phyloP scores from a whole-genome alignment of 2,888 invertebrate genomes.

The Parasteatoda lunata region DNA sequence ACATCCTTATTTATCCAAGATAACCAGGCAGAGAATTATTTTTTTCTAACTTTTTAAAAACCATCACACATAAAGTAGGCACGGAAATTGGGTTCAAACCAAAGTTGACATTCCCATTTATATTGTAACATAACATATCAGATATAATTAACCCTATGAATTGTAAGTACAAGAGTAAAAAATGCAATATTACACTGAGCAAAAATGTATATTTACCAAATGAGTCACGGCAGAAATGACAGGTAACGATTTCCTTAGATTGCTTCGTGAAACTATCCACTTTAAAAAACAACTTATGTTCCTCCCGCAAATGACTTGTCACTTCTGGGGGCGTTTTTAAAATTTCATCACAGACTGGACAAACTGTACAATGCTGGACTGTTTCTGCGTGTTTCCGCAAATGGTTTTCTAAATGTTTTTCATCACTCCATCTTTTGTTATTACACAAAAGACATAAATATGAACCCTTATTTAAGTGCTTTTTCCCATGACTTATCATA shows the following conservation, averaged over 20 bases:
- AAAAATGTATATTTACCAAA: slow-evolving; percentile 30
- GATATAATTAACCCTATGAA: too few relatives aligned
- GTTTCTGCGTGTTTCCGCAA: slow-evolving; percentile 63
- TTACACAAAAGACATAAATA: slow-evolving; percentile 69
- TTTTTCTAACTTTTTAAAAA: too few relatives aligned
- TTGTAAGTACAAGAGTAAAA: too few relatives aligned
- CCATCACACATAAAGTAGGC: too few relatives aligned
- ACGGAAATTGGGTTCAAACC: too few relatives aligned
- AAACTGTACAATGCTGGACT: slow-evolving; percentile 48
- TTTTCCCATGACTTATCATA: slow-evolving; percentile 68
- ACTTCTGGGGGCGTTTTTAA: slow-evolving; percentile 36
- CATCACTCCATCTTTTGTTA: slow-evolving; percentile 58
- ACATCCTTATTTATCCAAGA: too few relatives aligned
- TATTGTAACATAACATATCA: too few relatives aligned
- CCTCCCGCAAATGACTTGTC: slow-evolving; percentile 62
- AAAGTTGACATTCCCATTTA: too few relatives aligned
- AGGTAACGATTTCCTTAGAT: slow-evolving; percentile 17
- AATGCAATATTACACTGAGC: too few relatives aligned
- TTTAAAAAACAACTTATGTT: slow-evolving; percentile 42
- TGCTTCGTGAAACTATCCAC: not conserved
- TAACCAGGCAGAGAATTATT: too few relatives aligned
- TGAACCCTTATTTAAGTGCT: slow-evolving; percentile 65
- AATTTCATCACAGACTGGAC: slow-evolving; percentile 60
- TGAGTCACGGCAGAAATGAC: slow-evolving; percentile 45
- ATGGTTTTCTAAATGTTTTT: slow-evolving; percentile 64